A percentile compares a stretch with the other conserved stretches of the same genome.
Conservation (phyloP, 2,113 vertebrate genomes). For the Catharus fuscescens region DNA sequence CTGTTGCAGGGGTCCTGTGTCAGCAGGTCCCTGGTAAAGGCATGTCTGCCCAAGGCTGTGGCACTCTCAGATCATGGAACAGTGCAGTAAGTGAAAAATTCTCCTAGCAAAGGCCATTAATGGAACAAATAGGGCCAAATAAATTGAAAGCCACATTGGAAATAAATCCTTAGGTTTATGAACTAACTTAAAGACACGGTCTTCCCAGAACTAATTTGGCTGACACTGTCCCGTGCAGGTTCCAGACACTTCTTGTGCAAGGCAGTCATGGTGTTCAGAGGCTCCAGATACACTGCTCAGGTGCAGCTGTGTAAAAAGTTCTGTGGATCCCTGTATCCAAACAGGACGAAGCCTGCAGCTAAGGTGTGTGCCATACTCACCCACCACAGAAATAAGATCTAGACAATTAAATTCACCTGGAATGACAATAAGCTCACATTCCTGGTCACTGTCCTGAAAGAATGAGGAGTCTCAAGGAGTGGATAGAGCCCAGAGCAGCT, state of each 20-base stretch:
- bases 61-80: neutral
- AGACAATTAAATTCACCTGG: neutral
- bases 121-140: neutral
- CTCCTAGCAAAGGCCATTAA: neutral
- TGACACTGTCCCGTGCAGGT: neutral
- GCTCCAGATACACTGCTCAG: neutral
- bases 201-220: neutral
- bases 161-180: neutral
- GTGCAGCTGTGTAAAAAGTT: neutral
- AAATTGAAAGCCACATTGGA: neutral
- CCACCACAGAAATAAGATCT: neutral
- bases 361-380: neutral
- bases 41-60: neutral
- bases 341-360: neutral
- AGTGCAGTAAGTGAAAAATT: neutral
- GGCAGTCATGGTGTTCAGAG: fast-evolving
- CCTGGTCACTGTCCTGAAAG: neutral
- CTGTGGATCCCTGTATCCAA: fast-evolving
- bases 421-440: neutral
- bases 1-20: neutral
- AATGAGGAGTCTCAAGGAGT: neutral
- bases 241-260: neutral
- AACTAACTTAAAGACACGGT: neutral
- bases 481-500: neutral
- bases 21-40: neutral